Conservation (phyloP, 2,797 vertebrate genomes). For the Ctenochaetus hawaiiensis region DNA sequence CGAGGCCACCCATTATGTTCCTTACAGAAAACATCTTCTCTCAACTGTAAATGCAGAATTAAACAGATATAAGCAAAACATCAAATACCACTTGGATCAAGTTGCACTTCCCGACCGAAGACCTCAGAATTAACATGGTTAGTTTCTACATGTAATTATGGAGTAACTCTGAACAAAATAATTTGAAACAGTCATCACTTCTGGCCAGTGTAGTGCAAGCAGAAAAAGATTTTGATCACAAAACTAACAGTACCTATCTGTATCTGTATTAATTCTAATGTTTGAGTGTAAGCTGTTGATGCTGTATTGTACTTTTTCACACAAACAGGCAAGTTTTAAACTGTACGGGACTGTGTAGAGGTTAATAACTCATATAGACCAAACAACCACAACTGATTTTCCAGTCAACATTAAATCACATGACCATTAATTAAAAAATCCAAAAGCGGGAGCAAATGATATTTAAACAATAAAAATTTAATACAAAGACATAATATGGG, state of each 20-base stretch:
- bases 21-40: constrained; percentile 76
- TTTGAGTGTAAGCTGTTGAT: too few relatives aligned
- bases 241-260: too few relatives aligned
- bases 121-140: not conserved
- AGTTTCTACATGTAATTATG: not conserved
- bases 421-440: not conserved
- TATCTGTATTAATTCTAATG: too few relatives aligned
- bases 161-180: not conserved
- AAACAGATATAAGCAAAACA: not conserved
- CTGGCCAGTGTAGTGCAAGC: not conserved
- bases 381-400: not conserved
- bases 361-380: not conserved
- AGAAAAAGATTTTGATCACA: not conserved
- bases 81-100: not conserved
- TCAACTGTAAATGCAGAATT: constrained; percentile 50
- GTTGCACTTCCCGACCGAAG: not conserved
- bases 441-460: not conserved
- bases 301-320: not conserved
- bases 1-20: constrained; percentile 72
- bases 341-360: not conserved
- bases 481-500: not conserved
- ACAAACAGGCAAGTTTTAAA: not conserved
- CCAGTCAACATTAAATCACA: not conserved
- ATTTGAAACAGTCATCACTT: not conserved
- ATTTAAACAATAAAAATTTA: not conserved